Percentiles rank a stretch among this genome's conserved stretches.
These are phyloP conservation scores for Xiphorhynchus elegans DNA, from an alignment of 2,113 vertebrate species.

Conservation along the genomic window DNA sequence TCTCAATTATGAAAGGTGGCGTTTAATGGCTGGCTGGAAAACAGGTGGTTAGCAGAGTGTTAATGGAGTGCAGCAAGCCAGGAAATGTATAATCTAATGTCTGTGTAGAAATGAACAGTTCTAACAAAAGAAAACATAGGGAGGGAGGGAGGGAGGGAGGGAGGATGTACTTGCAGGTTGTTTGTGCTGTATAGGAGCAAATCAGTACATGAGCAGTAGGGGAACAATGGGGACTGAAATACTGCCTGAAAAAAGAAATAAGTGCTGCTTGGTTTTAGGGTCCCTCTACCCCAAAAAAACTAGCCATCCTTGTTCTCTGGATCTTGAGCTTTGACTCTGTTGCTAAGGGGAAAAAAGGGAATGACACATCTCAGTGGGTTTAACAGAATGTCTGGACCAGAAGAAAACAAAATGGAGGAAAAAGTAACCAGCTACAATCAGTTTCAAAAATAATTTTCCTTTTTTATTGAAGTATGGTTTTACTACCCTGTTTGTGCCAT, in stretches of 20 bases:
- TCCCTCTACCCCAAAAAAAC: neutral
- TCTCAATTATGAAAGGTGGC: slow-evolving; percentile 71
- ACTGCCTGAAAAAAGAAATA: slow-evolving; percentile 51
- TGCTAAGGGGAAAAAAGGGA: neutral
- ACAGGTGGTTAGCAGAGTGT: neutral
- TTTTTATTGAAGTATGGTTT: slow-evolving; percentile 55
- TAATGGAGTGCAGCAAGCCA: slow-evolving; percentile 17
- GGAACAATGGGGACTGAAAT: slow-evolving; percentile 56
- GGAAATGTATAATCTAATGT: slow-evolving; percentile 38
- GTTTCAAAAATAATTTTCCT: neutral
- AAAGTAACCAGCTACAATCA: slow-evolving; percentile 9
- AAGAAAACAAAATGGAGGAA: neutral
- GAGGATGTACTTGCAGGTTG: slow-evolving; percentile 34
- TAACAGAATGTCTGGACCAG: slow-evolving; percentile 8
- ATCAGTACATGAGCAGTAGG: slow-evolving; percentile 52
- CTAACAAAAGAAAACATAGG: slow-evolving; percentile 24
- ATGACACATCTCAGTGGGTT: neutral
- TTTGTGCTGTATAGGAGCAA: slow-evolving; percentile 48
- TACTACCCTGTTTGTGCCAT: neutral
- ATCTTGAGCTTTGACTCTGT: slow-evolving; percentile 19
- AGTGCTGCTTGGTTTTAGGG: slow-evolving; percentile 22
- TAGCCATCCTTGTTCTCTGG: neutral
- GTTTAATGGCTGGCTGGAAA: slow-evolving; percentile 57
- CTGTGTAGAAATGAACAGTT: slow-evolving; percentile 17
- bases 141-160: neutral